Evolutionary conservation across 2,113 vertebrate genomes (phyloP).

Genomic region (Pelvicachromis taeniatus): DNA sequence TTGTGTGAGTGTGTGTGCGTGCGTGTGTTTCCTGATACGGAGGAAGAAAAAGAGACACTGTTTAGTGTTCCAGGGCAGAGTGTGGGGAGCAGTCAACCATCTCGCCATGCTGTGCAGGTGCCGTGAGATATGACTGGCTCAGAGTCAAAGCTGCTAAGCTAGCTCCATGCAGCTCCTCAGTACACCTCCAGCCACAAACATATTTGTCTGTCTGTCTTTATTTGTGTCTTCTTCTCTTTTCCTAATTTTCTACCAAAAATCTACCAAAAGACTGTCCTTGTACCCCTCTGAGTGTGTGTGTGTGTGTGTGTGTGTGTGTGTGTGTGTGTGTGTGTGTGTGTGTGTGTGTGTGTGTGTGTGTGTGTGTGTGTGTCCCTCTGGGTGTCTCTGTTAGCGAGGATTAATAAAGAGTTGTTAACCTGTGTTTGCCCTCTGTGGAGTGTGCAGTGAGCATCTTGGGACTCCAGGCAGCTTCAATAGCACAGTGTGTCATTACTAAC

Average conservation of each 20-base stretch:
- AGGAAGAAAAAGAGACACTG: slow-evolving; percentile 6
- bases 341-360: neutral
- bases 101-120: slow-evolving; percentile 4
- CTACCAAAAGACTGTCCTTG: neutral
- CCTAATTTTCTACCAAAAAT: neutral
- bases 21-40: neutral
- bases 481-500: slow-evolving; percentile 31
- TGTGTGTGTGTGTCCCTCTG: neutral
- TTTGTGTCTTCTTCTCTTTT: neutral
- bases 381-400: slow-evolving; percentile 41
- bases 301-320: neutral
- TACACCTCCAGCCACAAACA: neutral
- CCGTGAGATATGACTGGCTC: slow-evolving; percentile 19
- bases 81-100: slow-evolving; percentile 1
- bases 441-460: slow-evolving; percentile 41
- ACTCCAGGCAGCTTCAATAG: slow-evolving; percentile 10
- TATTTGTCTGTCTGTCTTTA: neutral
- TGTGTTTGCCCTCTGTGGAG: slow-evolving; percentile 44
- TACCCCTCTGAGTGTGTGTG: neutral
- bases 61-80: slow-evolving; percentile 28
- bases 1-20: neutral
- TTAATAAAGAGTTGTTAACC: slow-evolving; percentile 60
- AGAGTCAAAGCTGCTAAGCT: neutral
- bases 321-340: neutral
- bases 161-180: neutral